Base-by-base conservation (phyloP, 2,113 vertebrate species). In the Aythya baeri region DNA sequence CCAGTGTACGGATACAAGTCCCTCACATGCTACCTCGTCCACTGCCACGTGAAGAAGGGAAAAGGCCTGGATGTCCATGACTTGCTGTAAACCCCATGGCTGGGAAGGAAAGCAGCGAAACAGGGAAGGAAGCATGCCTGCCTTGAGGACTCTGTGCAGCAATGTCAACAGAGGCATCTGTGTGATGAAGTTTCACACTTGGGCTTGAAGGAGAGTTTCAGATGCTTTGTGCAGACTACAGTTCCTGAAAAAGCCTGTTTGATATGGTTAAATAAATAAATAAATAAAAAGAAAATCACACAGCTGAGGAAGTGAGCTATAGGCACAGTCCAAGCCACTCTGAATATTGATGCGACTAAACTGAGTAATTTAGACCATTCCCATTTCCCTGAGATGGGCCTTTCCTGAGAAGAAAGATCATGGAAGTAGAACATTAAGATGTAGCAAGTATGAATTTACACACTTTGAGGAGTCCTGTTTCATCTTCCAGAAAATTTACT, bases 401-500 rank as follows among this genome's bases (percentile, higher is more conserved):
- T 67, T 91, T 96, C 89, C 70, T 21, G 46, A 67, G 43, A 58
- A 67, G 80, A 68, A 93, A 91, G 83, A 44, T 4, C 31, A 54
- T 55, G 63, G 79, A 95, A 92, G 88, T 11, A 70, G 62, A 88
- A 68, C 70, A 81, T 80, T 83, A 91, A 92, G 91, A 93, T 75
- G 43, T 11, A 82, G 86, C 54, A 46, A 46, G 17, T 27, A 46
- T 17, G 32, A 87, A 94, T 86, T 32, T 71, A 29, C 25, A 52
- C 49, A 14, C 17, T 1, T 2, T 31, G 31, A 50, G 59, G 62
- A 87, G 59, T 74, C 76, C 58, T 73, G 95, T 89, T 92, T 96
- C 86, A 91, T 93, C 96, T 91, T 86, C 75, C 34, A 89, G 80
- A 96, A 96, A 93, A 97, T 97, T 93, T 96, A 97, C 96, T 96